Conservation (phyloP, 1,140 invertebrate species). For the Aphidius ervi region DNA sequence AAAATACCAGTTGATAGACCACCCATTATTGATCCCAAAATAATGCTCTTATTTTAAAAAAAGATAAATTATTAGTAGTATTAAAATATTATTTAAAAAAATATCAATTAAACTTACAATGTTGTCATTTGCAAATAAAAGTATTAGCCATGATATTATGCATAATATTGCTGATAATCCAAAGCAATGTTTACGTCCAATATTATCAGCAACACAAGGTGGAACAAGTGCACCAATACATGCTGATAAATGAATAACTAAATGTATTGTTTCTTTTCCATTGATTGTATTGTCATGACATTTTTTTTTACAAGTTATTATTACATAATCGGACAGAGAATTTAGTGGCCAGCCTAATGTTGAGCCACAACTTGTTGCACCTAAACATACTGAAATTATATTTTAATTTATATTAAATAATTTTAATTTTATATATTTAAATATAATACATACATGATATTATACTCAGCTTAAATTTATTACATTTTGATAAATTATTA, state of each 20-base stretch:
- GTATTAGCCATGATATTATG: constrained; percentile 24
- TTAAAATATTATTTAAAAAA: background rate
- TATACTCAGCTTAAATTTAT: constrained; percentile 18
- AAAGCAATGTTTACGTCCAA: constrained; percentile 25
- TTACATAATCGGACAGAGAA: constrained; percentile 14
- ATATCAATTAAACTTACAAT: constrained; percentile 7
- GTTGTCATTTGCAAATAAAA: constrained; percentile 10
- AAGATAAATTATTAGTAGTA: constrained; percentile 9
- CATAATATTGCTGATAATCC: constrained; percentile 17
- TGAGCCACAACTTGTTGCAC: constrained; percentile 27
- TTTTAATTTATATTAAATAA: background rate
- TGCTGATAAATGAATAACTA: constrained; percentile 27
- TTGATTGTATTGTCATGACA: background rate
- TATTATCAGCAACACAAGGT: constrained; percentile 26
- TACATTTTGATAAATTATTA: background rate
- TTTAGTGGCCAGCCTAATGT: constrained; percentile 25
- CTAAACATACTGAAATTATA: constrained; percentile 26
- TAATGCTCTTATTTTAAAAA: constrained; percentile 1
- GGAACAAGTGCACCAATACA: constrained; percentile 27
- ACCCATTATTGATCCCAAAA: constrained; percentile 18
- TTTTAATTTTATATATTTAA: background rate
- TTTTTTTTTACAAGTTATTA: background rate
- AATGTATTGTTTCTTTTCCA: constrained; percentile 4
- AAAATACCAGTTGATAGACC: constrained; percentile 26
- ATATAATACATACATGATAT: constrained; percentile 20